These are phyloP conservation scores for Hemiscyllium ocellatum DNA, from an alignment of 2,113 vertebrate species.

Conservation along the genomic window DNA sequence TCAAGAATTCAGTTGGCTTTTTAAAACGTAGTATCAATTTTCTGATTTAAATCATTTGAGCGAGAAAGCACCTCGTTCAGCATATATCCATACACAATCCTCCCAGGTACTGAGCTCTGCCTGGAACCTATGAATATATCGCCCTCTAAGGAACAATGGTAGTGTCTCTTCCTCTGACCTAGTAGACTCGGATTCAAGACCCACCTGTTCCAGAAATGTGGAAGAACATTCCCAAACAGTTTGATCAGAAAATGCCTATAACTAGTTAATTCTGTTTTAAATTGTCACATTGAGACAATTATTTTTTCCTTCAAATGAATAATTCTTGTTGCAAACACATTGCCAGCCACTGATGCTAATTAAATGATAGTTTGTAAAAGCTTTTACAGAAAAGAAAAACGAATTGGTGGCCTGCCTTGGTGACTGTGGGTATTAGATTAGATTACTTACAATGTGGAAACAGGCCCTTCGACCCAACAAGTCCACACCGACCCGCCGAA, in stretches of 20 bases:
- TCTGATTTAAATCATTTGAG: not conserved
- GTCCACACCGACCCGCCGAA: too few relatives aligned
- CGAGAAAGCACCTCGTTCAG: not conserved
- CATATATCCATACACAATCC: not conserved
- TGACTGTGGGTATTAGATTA: too few relatives aligned
- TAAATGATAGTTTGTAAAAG: not conserved
- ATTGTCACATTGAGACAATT: not conserved
- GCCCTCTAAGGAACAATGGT: not conserved
- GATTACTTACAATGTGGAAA: too few relatives aligned
- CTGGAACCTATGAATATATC: not conserved
- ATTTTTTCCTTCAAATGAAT: not conserved
- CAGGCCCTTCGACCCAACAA: too few relatives aligned
- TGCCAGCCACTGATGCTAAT: not conserved
- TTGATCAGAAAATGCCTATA: too few relatives aligned
- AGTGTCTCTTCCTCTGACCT: too few relatives aligned
- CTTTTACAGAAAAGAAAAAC: too few relatives aligned
- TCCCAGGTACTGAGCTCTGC: not conserved
- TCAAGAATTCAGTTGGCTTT: not conserved
- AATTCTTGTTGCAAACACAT: not conserved
- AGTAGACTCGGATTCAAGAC: too few relatives aligned
- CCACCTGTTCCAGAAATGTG: too few relatives aligned
- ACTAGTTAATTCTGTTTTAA: not conserved
- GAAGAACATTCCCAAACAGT: too few relatives aligned
- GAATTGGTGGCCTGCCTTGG: too few relatives aligned
- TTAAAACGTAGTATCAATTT: not conserved